Evolutionary conservation across 2,888 invertebrate genomes (phyloP).

Genomic region (Drosophila falleni): DNA sequence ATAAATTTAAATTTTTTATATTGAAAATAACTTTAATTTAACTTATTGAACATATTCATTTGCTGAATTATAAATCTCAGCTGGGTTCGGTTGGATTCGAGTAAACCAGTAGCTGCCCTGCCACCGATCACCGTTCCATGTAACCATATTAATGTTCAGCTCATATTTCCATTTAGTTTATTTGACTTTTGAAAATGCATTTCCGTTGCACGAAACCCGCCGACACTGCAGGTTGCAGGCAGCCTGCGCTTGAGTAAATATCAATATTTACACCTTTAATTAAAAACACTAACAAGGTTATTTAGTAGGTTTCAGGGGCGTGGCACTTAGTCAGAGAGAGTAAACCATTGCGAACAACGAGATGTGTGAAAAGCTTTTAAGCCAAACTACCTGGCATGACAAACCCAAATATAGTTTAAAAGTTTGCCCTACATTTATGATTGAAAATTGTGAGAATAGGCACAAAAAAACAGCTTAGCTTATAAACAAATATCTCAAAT

Average conservation of each 20-base stretch:
- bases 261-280: constrained; percentile 85
- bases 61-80: neutral
- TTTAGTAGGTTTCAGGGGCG: constrained; percentile 66
- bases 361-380: constrained; percentile 81
- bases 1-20: neutral
- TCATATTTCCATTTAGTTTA: constrained; percentile 78
- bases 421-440: neutral
- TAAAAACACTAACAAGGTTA: constrained; percentile 86
- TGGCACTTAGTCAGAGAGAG: constrained; percentile 47
- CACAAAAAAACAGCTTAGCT: no score
- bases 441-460: no score
- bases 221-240: constrained; percentile 14
- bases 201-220: constrained; percentile 57
- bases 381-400: constrained; percentile 69
- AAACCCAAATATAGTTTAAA: constrained; percentile 52
- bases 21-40: neutral
- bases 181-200: constrained; percentile 77
- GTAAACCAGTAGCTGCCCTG: constrained; percentile 4
- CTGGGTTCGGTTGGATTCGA: neutral
- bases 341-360: no score
- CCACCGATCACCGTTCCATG: constrained; percentile 16
- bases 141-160: constrained; percentile 50
- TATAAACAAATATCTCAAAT: no score
- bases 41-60: neutral
- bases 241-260: constrained; percentile 72